phyloP scores from a whole-genome alignment of 2,113 vertebrate genomes.

The Gallinago media region DNA sequence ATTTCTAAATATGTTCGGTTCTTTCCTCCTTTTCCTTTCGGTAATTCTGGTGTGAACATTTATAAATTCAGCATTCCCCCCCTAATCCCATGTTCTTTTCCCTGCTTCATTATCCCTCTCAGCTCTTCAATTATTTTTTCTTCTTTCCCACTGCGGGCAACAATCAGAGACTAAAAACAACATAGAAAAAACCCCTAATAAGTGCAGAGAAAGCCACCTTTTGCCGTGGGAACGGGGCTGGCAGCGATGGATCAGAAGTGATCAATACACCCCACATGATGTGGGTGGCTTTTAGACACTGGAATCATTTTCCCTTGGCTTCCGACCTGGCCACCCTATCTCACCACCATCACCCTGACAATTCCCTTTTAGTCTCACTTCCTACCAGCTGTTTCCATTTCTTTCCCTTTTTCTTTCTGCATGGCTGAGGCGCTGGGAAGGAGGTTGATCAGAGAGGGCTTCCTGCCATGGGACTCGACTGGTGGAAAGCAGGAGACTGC shows the following conservation, averaged over 20 bases:
- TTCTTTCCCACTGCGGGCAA: not conserved
- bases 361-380: not conserved
- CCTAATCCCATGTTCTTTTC: not conserved
- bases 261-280: rapidly evolving
- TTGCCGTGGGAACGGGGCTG: not conserved
- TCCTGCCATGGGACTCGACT: not conserved
- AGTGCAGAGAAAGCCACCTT: not conserved
- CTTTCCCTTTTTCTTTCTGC: not conserved
- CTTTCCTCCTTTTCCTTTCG: not conserved
- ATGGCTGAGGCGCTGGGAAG: not conserved
- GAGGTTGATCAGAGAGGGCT: not conserved
- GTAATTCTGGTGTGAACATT: not conserved
- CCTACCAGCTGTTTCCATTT: slow-evolving; percentile 16
- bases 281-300: not conserved
- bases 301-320: not conserved
- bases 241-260: not conserved
- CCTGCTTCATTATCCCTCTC: not conserved
- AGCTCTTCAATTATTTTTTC: not conserved
- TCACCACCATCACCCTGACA: not conserved
- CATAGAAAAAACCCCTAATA: not conserved
- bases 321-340: not conserved
- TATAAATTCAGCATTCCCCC: not conserved
- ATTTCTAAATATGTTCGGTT: not conserved
- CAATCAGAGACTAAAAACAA: not conserved
- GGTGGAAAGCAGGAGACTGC: not conserved